A percentile compares a stretch with the other conserved stretches of the same genome.
Conservation (phyloP, 1,140 invertebrate genomes). For the Dolichoris vasculosae region DNA sequence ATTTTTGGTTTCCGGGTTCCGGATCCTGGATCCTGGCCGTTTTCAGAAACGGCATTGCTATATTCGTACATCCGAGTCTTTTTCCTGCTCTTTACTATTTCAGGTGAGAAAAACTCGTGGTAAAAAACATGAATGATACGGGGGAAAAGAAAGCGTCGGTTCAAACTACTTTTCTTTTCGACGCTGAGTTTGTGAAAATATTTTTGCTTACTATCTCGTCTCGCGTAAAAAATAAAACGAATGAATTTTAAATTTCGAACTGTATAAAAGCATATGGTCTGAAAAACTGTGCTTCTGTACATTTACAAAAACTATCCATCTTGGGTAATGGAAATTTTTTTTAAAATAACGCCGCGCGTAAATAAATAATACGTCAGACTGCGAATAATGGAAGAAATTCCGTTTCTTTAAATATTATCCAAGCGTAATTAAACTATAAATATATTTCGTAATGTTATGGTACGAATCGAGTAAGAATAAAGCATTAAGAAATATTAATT, state of each 20-base stretch:
- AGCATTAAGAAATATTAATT: too few species aligned
- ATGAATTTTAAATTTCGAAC: neutral
- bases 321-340: too few species aligned
- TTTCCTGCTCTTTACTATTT: too few species aligned
- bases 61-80: neutral
- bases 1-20: neutral
- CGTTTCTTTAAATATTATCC: too few species aligned
- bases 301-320: too few species aligned
- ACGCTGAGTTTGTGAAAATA: slow-evolving; percentile 18
- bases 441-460: too few species aligned
- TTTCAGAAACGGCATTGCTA: neutral
- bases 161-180: slow-evolving; percentile 17
- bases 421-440: too few species aligned
- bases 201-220: neutral
- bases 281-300: neutral
- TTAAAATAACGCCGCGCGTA: too few species aligned
- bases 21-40: neutral
- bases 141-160: neutral
- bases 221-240: neutral
- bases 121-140: slow-evolving; percentile 15
- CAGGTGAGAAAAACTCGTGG: neutral
- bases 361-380: too few species aligned
- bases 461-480: too few species aligned
- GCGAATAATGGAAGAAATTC: too few species aligned
- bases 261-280: neutral